These are phyloP conservation scores for Chromoteleia sp. DNA, from an alignment of 2,888 invertebrate genomes.

Conservation along the genomic window DNA sequence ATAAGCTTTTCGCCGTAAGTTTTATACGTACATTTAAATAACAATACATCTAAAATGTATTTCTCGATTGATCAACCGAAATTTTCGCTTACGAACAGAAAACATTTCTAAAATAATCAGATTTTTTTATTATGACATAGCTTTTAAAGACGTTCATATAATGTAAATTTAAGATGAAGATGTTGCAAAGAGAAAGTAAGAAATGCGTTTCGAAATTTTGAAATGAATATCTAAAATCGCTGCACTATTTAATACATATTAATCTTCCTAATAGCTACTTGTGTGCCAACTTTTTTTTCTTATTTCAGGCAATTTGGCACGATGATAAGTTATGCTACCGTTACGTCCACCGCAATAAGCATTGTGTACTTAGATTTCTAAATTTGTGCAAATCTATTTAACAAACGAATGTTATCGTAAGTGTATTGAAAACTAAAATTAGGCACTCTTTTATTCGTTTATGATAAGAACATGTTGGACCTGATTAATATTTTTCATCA, in stretches of 20 bases:
- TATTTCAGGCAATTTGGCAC: constrained; percentile 65
- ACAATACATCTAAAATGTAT: no score
- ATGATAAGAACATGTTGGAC: background rate
- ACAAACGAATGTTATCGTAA: background rate
- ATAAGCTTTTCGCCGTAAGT: no score
- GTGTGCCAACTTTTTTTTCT: constrained; percentile 62
- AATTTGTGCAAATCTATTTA: background rate
- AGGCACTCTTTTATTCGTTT: background rate
- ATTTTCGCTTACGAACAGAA: no score
- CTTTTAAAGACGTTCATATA: no score
- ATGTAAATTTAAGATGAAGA: no score
- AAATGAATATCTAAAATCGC: constrained; percentile 41
- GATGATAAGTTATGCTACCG: constrained; percentile 36
- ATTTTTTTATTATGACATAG: no score
- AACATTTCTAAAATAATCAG: no score
- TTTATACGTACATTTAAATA: no score
- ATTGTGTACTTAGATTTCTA: constrained; percentile 43
- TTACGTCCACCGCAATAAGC: constrained; percentile 39
- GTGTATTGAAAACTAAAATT: background rate
- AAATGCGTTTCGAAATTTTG: constrained; percentile 18
- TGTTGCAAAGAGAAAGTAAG: constrained; percentile 4
- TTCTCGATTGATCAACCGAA: no score
- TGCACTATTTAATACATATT: constrained; percentile 45
- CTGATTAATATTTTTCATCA: background rate
- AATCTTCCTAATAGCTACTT: constrained; percentile 54